Conservation (phyloP, 2,888 invertebrate genomes). For the Sussaba pulchella region DNA sequence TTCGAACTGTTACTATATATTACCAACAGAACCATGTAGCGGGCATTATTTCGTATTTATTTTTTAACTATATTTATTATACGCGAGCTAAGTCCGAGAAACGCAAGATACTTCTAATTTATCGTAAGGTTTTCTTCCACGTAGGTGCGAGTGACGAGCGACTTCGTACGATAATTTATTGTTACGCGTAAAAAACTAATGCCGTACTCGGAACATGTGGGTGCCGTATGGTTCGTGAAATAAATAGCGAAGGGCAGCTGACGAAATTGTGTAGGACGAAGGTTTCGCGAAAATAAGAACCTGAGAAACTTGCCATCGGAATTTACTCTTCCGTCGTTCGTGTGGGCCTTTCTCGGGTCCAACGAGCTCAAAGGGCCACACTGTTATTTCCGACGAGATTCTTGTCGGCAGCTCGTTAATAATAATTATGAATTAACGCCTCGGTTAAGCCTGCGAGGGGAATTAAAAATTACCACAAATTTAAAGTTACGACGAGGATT, state of each 20-base stretch:
- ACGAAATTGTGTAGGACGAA: slow-evolving; percentile 58
- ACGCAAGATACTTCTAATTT: slow-evolving; percentile 37
- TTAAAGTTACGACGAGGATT: slow-evolving; percentile 82
- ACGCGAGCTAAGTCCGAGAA: background rate
- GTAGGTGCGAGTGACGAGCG: slow-evolving; percentile 49
- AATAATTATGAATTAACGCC: slow-evolving; percentile 83
- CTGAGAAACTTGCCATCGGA: slow-evolving; percentile 62
- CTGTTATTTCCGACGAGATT: slow-evolving; percentile 60
- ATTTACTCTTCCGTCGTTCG: slow-evolving; percentile 48
- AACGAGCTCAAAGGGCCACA: slow-evolving; percentile 71
- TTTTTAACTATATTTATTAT: background rate
- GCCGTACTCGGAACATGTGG: slow-evolving; percentile 49
- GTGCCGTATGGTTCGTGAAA: slow-evolving; percentile 47
- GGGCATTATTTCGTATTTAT: slow-evolving; percentile 4
- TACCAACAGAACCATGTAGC: slow-evolving; percentile 6
- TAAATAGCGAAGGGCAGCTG: slow-evolving; percentile 25
- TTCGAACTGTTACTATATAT: slow-evolving; percentile 35
- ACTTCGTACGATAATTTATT: slow-evolving; percentile 49
- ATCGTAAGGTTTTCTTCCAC: slow-evolving; percentile 2
- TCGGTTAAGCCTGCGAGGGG: slow-evolving; percentile 77
- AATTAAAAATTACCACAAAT: slow-evolving; percentile 82
- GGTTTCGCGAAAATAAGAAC: slow-evolving; percentile 58
- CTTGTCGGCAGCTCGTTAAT: slow-evolving; percentile 79
- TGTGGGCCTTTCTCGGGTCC: slow-evolving; percentile 61
- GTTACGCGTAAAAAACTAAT: slow-evolving; percentile 45